Percentiles rank a stretch among this genome's conserved stretches.
Evolutionary conservation across 2,113 vertebrate species (phyloP).

Genomic region (Sebastes schlegelii): DNA sequence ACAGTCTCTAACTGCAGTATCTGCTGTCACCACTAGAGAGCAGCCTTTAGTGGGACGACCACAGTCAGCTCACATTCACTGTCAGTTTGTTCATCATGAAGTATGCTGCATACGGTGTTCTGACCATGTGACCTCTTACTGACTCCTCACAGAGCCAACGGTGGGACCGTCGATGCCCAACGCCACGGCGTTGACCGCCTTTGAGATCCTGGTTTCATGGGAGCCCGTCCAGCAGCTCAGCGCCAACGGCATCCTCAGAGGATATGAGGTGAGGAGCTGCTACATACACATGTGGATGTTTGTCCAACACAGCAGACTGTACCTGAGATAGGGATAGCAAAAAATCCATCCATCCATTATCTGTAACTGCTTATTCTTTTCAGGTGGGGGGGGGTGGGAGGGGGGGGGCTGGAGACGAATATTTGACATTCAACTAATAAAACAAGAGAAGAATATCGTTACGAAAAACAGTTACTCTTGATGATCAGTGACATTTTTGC

Average conservation of each 20-base stretch:
- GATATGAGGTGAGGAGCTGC: constrained; percentile 89
- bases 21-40: constrained; percentile 41
- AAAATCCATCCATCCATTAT: no score
- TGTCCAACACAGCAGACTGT: background rate
- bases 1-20: background rate
- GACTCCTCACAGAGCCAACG: constrained; percentile 87
- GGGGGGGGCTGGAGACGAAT: no score
- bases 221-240: constrained; percentile 87
- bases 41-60: background rate
- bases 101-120: background rate
- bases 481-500: background rate
- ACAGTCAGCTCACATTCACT: background rate
- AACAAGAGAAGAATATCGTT: background rate
- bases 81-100: background rate
- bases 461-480: no score
- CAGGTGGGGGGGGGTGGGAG: no score
- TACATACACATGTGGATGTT: background rate
- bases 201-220: constrained; percentile 95
- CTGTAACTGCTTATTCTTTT: no score
- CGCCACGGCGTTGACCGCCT: constrained; percentile 89
- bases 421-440: background rate
- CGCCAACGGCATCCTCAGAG: constrained; percentile 89
- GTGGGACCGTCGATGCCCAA: constrained; percentile 88
- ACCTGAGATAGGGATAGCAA: background rate
- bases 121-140: background rate